These are phyloP conservation scores for Agrochola circellaris DNA, from an alignment of 2,888 invertebrate species.

Conservation along the genomic window DNA sequence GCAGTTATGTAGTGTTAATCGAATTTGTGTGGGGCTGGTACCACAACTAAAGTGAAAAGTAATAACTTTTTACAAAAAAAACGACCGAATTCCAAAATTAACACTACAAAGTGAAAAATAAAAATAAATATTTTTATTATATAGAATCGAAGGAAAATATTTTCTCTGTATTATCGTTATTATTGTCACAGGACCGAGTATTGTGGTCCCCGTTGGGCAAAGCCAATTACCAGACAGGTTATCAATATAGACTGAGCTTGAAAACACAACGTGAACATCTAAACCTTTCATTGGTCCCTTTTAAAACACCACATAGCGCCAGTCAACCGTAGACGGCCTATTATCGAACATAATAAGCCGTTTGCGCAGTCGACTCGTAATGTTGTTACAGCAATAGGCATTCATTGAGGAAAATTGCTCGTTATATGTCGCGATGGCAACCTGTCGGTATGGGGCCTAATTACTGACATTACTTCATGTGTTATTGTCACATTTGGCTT, in stretches of 20 bases:
- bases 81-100: too few relatives aligned
- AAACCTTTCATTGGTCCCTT: constrained; percentile 2
- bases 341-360: constrained; percentile 30
- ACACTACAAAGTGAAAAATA: too few relatives aligned
- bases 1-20: too few relatives aligned
- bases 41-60: too few relatives aligned
- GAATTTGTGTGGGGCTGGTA: too few relatives aligned
- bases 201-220: not conserved
- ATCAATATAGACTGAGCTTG: not conserved
- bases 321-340: not conserved
- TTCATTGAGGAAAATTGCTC: constrained; percentile 39
- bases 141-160: too few relatives aligned
- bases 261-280: not conserved
- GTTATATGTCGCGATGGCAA: constrained; percentile 23
- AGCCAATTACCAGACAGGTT: too few relatives aligned
- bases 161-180: not conserved
- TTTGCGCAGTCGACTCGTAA: constrained; percentile 22
- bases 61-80: too few relatives aligned
- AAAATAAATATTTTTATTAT: too few relatives aligned
- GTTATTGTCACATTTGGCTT: constrained; percentile 23
- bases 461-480: constrained; percentile 28
- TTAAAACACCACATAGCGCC: not conserved
- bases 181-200: not conserved
- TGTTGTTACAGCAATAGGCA: constrained; percentile 34
- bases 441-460: constrained; percentile 10